phyloP scores from a whole-genome alignment of 1,140 invertebrate genomes.

The Cotesia typhae region DNA sequence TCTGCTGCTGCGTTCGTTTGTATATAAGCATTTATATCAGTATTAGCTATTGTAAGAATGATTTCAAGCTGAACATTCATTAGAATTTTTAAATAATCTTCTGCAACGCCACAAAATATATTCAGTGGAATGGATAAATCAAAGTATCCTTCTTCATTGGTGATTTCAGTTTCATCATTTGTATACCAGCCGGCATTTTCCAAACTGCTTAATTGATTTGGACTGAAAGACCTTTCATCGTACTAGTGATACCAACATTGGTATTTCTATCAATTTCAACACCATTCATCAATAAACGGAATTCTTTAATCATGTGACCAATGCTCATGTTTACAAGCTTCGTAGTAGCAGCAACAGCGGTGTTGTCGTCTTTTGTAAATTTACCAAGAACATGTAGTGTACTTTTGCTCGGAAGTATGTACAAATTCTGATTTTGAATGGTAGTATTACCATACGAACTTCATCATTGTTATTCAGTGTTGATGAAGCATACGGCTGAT shows the following conservation, averaged over 20 bases:
- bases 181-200: conserved; percentile 49
- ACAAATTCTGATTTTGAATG: no score
- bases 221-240: conserved; percentile 55
- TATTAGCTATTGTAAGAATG: no score
- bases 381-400: no score
- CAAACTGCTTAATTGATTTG: conserved; percentile 39
- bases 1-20: no score
- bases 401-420: no score
- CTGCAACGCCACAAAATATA: conserved; percentile 58
- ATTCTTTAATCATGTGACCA: no score
- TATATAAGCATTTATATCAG: no score
- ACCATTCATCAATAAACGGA: conserved; percentile 59
- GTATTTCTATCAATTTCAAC: conserved; percentile 59
- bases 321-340: no score
- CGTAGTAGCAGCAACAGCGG: no score
- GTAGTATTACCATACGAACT: no score
- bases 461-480: background rate
- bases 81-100: conserved; percentile 63
- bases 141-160: conserved; percentile 47
- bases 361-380: no score
- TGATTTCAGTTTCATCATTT: conserved; percentile 34
- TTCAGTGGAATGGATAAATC: conserved; percentile 56
- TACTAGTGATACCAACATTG: conserved; percentile 55
- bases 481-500: background rate
- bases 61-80: no score